A percentile compares a stretch with the other conserved stretches of the same genome.
phyloP scores from a whole-genome alignment of 2,797 vertebrate species.

The Anas bernieri region DNA sequence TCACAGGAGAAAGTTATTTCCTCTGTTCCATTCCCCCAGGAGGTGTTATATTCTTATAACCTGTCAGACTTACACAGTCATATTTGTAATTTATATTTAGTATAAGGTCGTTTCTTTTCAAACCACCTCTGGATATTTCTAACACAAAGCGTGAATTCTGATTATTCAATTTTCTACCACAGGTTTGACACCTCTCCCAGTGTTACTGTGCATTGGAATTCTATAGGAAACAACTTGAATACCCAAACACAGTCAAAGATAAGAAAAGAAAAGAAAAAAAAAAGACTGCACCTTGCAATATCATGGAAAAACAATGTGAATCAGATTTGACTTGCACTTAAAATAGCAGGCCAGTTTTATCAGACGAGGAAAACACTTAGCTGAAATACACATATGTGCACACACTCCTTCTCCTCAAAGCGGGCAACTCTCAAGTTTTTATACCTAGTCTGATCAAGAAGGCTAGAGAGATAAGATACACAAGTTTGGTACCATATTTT shows the following conservation, averaged over 20 bases:
- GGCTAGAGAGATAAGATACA: background rate
- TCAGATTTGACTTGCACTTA: background rate
- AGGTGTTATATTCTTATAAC: background rate
- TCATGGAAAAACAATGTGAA: background rate
- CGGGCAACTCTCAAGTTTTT: background rate
- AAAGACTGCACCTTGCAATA: background rate
- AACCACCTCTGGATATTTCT: background rate
- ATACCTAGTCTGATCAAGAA: background rate
- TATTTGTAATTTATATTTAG: conserved; percentile 18
- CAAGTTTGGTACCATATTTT: background rate
- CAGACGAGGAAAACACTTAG: background rate
- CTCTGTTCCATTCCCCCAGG: conserved; percentile 17
- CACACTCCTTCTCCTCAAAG: background rate
- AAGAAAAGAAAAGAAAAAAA: background rate
- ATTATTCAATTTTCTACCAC: background rate
- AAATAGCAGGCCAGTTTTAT: background rate
- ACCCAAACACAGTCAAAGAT: background rate
- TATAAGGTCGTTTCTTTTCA: background rate
- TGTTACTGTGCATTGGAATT: background rate
- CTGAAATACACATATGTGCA: background rate
- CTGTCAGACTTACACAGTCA: background rate
- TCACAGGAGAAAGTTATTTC: conserved; percentile 14
- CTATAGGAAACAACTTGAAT: background rate
- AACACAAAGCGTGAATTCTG: background rate
- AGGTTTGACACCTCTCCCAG: background rate